phyloP scores from a whole-genome alignment of 2,888 invertebrate genomes.

The Exephanes ischioxanthus region DNA sequence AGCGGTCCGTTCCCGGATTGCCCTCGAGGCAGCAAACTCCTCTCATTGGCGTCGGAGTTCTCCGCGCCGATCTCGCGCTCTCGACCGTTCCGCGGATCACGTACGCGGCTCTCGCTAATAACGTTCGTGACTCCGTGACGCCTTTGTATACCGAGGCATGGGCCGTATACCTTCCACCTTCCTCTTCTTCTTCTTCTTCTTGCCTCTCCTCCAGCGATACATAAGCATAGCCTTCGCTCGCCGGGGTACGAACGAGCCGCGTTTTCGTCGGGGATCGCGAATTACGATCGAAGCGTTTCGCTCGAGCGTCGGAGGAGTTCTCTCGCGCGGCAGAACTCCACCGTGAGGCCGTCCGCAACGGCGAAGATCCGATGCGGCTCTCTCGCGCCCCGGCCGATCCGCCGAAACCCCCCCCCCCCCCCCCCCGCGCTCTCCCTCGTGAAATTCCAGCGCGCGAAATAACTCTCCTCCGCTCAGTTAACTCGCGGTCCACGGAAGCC shows the following conservation, averaged over 20 bases:
- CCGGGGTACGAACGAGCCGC: slow-evolving; percentile 7
- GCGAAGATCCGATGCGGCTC: not conserved
- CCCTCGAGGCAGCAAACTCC: slow-evolving; percentile 62
- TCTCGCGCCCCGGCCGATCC: slow-evolving; percentile 42
- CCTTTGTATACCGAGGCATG: slow-evolving; percentile 50
- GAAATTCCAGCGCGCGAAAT: slow-evolving; percentile 67
- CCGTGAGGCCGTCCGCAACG: slow-evolving; percentile 5
- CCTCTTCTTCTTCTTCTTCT: slow-evolving; percentile 25
- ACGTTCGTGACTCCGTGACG: slow-evolving; percentile 74
- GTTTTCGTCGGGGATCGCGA: slow-evolving; percentile 62
- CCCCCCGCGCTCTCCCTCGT: slow-evolving; percentile 11
- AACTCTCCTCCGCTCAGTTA: slow-evolving; percentile 65
- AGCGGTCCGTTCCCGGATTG: slow-evolving; percentile 64
- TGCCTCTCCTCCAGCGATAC: slow-evolving; percentile 27
- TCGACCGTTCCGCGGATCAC: slow-evolving; percentile 57
- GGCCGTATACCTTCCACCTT: slow-evolving; percentile 41
- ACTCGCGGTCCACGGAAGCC: slow-evolving; percentile 62
- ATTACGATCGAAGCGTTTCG: slow-evolving; percentile 66
- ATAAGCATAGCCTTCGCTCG: slow-evolving; percentile 50
- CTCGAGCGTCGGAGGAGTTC: slow-evolving; percentile 45
- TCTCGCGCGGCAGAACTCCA: slow-evolving; percentile 32
- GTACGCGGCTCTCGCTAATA: slow-evolving; percentile 70
- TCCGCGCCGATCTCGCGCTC: slow-evolving; percentile 39
- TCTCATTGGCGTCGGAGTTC: slow-evolving; percentile 66
- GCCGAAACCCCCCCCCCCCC: slow-evolving; percentile 6